phyloP scores from a whole-genome alignment of 2,797 vertebrate species.

The Simalia tracyae region DNA sequence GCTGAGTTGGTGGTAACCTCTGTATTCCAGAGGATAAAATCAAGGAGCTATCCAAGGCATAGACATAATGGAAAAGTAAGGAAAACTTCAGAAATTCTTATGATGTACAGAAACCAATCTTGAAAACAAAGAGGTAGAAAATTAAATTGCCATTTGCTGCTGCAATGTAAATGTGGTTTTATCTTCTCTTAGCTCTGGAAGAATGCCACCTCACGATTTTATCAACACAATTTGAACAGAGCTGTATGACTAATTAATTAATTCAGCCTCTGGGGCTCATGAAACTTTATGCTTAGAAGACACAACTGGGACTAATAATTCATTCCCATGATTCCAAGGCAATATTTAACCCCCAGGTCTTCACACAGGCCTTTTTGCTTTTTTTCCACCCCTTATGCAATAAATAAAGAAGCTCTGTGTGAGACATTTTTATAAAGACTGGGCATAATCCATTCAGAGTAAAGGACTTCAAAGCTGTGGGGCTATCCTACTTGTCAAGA shows the following conservation, averaged over 20 bases:
- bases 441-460: not conserved
- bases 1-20: not conserved
- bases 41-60: not conserved
- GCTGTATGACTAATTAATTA: not conserved
- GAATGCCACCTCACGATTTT: constrained; percentile 2
- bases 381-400: not conserved
- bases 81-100: not conserved
- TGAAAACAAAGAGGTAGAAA: constrained; percentile 36
- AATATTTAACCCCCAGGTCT: not conserved
- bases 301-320: constrained; percentile 1
- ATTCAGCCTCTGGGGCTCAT: not conserved
- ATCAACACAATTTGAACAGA: not conserved
- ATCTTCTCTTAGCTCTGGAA: not conserved
- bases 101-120: not conserved
- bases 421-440: not conserved
- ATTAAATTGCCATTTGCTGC: constrained; percentile 22
- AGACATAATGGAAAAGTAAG: not conserved
- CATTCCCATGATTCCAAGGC: not conserved
- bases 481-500: not conserved
- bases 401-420: not conserved
- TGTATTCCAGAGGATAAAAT: not conserved
- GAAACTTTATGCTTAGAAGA: constrained; percentile 27
- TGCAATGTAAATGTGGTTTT: not conserved
- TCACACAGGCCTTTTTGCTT: not conserved
- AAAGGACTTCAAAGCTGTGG: not conserved